Percentiles rank a stretch among this genome's conserved stretches.
phyloP scores from a whole-genome alignment of 2,113 vertebrate species.

The Chaetops frenatus region DNA sequence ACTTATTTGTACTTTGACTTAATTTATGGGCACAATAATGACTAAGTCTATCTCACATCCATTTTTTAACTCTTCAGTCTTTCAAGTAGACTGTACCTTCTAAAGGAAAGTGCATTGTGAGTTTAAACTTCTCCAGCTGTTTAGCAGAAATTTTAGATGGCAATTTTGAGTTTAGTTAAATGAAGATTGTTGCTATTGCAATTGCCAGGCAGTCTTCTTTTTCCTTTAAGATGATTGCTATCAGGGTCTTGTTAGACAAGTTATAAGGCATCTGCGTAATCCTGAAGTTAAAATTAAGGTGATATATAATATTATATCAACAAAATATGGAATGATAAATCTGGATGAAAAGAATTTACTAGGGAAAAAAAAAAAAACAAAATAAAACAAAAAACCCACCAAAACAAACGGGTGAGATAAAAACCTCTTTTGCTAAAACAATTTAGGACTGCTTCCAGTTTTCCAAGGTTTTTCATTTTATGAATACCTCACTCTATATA shows the following conservation, averaged over 20 bases:
- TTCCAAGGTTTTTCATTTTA: background rate
- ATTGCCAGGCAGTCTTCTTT: background rate
- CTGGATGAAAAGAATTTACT: background rate
- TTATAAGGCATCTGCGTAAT: background rate
- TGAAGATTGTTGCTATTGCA: background rate
- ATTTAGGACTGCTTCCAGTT: conserved; percentile 6
- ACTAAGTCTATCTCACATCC: background rate
- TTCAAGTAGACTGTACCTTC: background rate
- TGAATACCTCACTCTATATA: background rate
- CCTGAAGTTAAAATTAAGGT: conserved; percentile 1
- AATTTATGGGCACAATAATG: background rate
- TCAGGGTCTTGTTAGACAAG: conserved; percentile 10
- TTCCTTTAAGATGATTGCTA: background rate
- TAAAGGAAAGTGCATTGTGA: background rate
- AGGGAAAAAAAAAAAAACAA: background rate
- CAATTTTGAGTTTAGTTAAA: background rate
- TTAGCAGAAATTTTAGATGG: conserved; percentile 1
- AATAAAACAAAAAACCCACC: background rate
- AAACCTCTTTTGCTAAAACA: conserved; percentile 13
- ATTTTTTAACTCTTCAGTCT: background rate
- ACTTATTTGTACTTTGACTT: background rate
- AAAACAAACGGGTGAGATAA: conserved; percentile 7
- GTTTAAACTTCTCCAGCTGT: conserved; percentile 8
- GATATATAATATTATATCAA: background rate
- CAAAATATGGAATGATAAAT: conserved; percentile 1